phyloP scores from a whole-genome alignment of 2,113 vertebrate species.

The Toxotes jaculatrix region DNA sequence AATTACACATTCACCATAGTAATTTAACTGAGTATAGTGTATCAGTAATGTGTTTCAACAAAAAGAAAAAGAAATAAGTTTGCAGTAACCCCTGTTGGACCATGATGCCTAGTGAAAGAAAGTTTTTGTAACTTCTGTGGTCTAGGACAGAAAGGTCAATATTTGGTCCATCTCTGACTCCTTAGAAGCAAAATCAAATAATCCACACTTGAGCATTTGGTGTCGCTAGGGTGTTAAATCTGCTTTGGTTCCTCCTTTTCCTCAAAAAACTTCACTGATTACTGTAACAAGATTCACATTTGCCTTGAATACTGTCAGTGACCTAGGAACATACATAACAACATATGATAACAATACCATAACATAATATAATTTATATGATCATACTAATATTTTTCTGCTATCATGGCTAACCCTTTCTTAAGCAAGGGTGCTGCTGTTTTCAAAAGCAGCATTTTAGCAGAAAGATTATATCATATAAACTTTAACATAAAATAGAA shows the following conservation, averaged over 20 bases:
- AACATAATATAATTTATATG: background rate
- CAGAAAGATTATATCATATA: background rate
- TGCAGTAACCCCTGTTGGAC: background rate
- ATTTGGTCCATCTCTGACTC: background rate
- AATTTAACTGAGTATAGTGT: background rate
- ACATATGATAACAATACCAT: background rate
- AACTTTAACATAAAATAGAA: too few relatives aligned
- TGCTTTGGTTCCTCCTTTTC: background rate
- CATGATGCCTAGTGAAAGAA: background rate
- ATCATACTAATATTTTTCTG: background rate
- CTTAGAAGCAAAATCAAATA: background rate
- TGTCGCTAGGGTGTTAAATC: background rate
- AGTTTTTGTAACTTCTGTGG: background rate
- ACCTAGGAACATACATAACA: background rate
- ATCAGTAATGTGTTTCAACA: slow-evolving; percentile 22
- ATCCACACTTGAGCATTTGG: background rate
- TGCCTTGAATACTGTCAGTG: background rate
- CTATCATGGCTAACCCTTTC: too few relatives aligned
- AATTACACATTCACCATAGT: slow-evolving; percentile 62
- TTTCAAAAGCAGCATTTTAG: background rate
- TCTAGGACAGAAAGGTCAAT: background rate
- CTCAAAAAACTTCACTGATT: background rate
- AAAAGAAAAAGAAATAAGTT: background rate
- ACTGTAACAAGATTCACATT: slow-evolving; percentile 2
- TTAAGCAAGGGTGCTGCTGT: background rate